phyloP scores from a whole-genome alignment of 2,888 invertebrate species.

The Plebejus melissa region DNA sequence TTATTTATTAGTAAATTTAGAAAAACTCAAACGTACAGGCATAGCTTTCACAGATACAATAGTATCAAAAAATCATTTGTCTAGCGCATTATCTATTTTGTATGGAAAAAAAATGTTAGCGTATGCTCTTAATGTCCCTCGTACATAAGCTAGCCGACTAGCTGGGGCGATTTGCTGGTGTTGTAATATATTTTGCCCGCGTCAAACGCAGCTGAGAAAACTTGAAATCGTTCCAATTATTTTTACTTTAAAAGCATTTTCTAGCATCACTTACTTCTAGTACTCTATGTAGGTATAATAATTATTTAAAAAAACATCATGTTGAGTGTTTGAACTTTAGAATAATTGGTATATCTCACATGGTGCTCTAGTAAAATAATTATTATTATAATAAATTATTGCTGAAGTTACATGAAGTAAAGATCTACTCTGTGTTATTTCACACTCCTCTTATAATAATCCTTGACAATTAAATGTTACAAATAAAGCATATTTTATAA shows the following conservation, averaged over 20 bases:
- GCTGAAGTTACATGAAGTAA: background rate
- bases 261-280: conserved; percentile 36
- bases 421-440: background rate
- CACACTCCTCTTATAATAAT: background rate
- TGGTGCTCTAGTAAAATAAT: too few relatives aligned
- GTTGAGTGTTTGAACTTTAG: background rate
- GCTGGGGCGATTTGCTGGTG: conserved; percentile 36
- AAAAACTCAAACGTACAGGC: too few relatives aligned
- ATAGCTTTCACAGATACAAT: too few relatives aligned
- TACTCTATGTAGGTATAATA: conserved; percentile 7
- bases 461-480: background rate
- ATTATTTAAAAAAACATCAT: background rate
- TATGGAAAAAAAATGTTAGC: too few relatives aligned
- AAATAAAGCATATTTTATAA: background rate
- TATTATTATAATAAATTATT: background rate
- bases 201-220: conserved; percentile 39
- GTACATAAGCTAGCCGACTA: conserved; percentile 12
- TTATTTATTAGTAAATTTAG: too few relatives aligned
- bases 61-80: too few relatives aligned
- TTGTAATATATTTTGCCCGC: conserved; percentile 38
- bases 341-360: background rate
- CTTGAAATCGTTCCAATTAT: conserved; percentile 40
- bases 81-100: too few relatives aligned
- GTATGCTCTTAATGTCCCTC: background rate
- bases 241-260: conserved; percentile 39